A percentile compares a stretch with the other conserved stretches of the same genome.
Evolutionary conservation across 2,797 vertebrate species (phyloP).

Genomic region (Manis pentadactyla): DNA sequence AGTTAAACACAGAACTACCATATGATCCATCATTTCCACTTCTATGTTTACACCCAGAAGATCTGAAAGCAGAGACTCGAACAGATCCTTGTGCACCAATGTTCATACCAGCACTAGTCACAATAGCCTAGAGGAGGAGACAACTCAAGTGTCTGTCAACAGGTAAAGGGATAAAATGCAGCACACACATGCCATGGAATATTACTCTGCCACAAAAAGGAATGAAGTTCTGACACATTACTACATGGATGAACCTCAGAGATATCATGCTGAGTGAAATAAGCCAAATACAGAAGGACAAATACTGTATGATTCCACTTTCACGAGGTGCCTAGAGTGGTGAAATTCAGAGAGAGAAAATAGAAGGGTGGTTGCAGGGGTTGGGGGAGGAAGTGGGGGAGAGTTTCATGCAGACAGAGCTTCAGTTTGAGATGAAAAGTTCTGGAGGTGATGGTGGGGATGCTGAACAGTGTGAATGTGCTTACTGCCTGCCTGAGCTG

Average conservation of each 20-base stretch:
- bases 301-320: not conserved
- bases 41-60: too few relatives aligned
- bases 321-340: not conserved
- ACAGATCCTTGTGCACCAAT: too few relatives aligned
- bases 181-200: not conserved
- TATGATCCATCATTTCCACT: too few relatives aligned
- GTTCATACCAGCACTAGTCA: not conserved
- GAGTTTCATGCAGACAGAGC: not conserved
- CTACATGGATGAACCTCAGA: not conserved
- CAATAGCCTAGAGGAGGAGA: not conserved
- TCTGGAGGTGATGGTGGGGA: not conserved
- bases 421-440: not conserved
- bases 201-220: not conserved
- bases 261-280: too few relatives aligned
- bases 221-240: not conserved
- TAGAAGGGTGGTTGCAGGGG: not conserved
- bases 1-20: too few relatives aligned
- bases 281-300: not conserved
- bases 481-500: not conserved
- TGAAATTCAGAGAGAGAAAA: not conserved
- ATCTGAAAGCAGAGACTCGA: too few relatives aligned
- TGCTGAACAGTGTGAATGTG: not conserved
- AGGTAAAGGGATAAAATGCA: not conserved
- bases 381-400: not conserved
- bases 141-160: not conserved